Base-by-base conservation (phyloP, 2,797 vertebrate genomes). In the Gobionotothen gibberifrons region DNA sequence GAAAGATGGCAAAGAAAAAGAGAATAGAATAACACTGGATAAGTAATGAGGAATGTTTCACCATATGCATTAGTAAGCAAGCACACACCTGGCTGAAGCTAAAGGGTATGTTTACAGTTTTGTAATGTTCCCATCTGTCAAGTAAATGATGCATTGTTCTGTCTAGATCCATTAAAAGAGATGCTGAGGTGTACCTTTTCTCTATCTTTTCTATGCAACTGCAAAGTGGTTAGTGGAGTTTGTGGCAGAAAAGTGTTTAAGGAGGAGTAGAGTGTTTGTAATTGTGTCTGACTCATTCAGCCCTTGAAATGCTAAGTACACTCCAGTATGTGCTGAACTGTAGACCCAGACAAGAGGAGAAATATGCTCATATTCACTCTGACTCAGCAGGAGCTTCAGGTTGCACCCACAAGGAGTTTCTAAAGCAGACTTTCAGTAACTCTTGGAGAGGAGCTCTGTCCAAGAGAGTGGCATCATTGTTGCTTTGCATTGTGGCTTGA, bases 271-370 rank as follows among this genome's bases (percentile, higher is more conserved):
- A 65, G 68, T 68, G 72, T 77, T 68, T 66, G 66, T 78, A 82
- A 81, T 73, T 72, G 62, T 68, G 79, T 75, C 67, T 88, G 87
- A 82, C 78, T 88, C 82, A 82, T 69, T 78, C 71, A 17, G 59
- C 51, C 49, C n/a, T 39, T 73, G 57, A 72, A 85, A 81, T 61
- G 55, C 36, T 63, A 73, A 82, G 82, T 51, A 65, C 57, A 17
- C 64, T 19, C 19, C 29, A 48, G 8, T 51, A 54, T 52, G 61
- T 60, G 46, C 67, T 74, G 48, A 78, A 76, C 51, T 55, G 14
- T 13, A 57, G 39, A 69, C 55, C 44, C 71, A 70, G 61, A 76
- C 68, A 60, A 48, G 29, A 57, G 52, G 64, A n/a, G 17, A 59
- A 57, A 67, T 46, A 56, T 54, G 47, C 69, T 51, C 61, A 22